Base-by-base conservation (phyloP, 92 coral and sea anemone species). In the Nematostella vectensis region DNA sequence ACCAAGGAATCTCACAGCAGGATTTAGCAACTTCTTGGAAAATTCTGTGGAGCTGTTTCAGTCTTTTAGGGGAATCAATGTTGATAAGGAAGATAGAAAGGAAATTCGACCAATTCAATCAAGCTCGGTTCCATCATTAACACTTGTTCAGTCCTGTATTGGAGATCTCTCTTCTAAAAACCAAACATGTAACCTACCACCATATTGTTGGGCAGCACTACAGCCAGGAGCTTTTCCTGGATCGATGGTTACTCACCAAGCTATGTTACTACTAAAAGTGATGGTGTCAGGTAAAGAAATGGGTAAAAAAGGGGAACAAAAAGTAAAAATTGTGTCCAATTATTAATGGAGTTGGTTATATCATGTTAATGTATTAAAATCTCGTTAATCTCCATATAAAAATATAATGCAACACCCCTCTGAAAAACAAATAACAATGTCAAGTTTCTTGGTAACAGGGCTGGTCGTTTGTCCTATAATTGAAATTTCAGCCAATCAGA, bases 201-300 rank as follows among this genome's bases (percentile, higher is more conserved):
- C 27, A 12, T 27, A 27, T 12, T 66, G 72, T 33, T 44, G 51
- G 54, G 53, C 28, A 21, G 63, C 53, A 27, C 36, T 66, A 6
- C 45, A 66, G 42, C 54, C 72, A 25, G 45, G 55, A 22, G 48
- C 55, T 10, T 26, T 59, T 12, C 17, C 43, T 12, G 63, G 50
- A 25, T 18, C 25, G 6, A 56, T 10, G 19, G 15, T 66, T 31
- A 38, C 63, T 43, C 45, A 66, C 55, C 72, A 66, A 55, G 72
- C 72, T 28, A 45, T 66, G 55, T 22, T 66, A 4, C 50, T 66
- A 19, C 37, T 36, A 2, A 29, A 19, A 38, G 12, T 48, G 21
- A 47, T 36, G 29, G 17, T 66, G 15, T 40, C 47, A 66, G 72
- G 72, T 66, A 66, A 9, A 60, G 21, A 11, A 2, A 36, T n/a